A percentile compares a stretch with the other conserved stretches of the same genome.
Conservation (phyloP, 2,888 invertebrate genomes). For the Cryptocheilus praepositus region DNA sequence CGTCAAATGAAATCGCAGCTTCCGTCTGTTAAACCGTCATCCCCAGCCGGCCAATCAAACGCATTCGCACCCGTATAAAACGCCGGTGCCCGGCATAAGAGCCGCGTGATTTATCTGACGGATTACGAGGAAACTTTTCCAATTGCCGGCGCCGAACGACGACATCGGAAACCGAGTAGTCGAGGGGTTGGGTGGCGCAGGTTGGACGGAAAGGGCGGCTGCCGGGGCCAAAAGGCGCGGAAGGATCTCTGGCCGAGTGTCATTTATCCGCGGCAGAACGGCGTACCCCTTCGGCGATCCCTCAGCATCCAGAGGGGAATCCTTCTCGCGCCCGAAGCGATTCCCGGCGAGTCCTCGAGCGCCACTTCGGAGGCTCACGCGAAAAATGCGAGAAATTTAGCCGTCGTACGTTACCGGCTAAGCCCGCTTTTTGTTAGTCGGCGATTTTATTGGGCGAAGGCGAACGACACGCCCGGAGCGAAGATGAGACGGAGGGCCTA, state of each 20-base stretch:
- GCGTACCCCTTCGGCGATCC: slow-evolving; percentile 13
- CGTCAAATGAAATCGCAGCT: too few species aligned
- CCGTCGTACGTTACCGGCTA: too few species aligned
- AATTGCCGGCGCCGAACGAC: slow-evolving; percentile 57
- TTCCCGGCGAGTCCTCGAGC: too few species aligned
- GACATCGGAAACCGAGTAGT: slow-evolving; percentile 66
- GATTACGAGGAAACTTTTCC: slow-evolving; percentile 68
- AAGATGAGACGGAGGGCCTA: too few species aligned
- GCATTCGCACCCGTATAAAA: background rate
- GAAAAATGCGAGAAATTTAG: too few species aligned
- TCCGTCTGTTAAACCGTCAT: too few species aligned
- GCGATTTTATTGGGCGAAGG: too few species aligned
- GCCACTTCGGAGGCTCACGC: too few species aligned
- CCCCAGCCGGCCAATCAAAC: background rate
- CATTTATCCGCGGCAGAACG: slow-evolving; percentile 37
- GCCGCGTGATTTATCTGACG: slow-evolving; percentile 63
- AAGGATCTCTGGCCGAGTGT: slow-evolving; percentile 34
- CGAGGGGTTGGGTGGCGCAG: slow-evolving; percentile 13
- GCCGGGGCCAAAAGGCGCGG: slow-evolving; percentile 30
- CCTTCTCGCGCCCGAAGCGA: slow-evolving; percentile 23
- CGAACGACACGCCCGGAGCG: too few species aligned
- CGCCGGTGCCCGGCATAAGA: slow-evolving; percentile 32
- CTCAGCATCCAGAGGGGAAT: slow-evolving; percentile 22
- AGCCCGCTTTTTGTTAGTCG: too few species aligned
- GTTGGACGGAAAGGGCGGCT: background rate